These are phyloP conservation scores for Trachops cirrhosus DNA, from an alignment of 2,797 vertebrate species.

Conservation along the genomic window DNA sequence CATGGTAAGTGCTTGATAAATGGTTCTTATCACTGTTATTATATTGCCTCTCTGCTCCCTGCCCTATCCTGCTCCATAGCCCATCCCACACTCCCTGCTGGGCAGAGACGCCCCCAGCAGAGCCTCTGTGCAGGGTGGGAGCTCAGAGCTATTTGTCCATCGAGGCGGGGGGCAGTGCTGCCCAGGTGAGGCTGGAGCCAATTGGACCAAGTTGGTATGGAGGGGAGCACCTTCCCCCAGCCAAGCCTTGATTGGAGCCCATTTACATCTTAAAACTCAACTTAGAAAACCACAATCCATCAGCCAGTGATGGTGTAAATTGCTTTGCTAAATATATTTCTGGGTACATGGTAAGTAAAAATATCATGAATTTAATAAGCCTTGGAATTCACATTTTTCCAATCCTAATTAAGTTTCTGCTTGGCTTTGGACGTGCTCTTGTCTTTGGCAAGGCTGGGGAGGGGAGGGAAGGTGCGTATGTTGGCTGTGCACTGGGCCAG, in stretches of 20 bases:
- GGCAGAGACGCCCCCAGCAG: not conserved
- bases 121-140: not conserved
- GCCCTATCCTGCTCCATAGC: not conserved
- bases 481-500: not conserved
- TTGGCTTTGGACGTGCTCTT: conserved; percentile 36
- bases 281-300: conserved; percentile 73
- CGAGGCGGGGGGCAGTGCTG: not conserved
- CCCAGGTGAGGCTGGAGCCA: not conserved
- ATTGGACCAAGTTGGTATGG: rapidly evolving
- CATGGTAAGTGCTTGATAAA: not conserved
- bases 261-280: conserved; percentile 73
- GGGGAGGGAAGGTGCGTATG: not conserved
- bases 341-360: conserved; percentile 73
- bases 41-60: not conserved
- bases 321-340: conserved; percentile 78
- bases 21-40: not conserved
- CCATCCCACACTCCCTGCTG: not conserved
- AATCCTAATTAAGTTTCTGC: conserved; percentile 71
- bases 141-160: not conserved
- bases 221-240: not conserved
- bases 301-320: conserved; percentile 73
- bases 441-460: not conserved
- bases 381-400: conserved; percentile 72
- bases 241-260: conserved; percentile 55
- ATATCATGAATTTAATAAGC: conserved; percentile 76